Evolutionary conservation across 2,113 vertebrate species (phyloP), one percentile per base, ranked within the genome.

Genomic region (Buteo buteo): DNA sequence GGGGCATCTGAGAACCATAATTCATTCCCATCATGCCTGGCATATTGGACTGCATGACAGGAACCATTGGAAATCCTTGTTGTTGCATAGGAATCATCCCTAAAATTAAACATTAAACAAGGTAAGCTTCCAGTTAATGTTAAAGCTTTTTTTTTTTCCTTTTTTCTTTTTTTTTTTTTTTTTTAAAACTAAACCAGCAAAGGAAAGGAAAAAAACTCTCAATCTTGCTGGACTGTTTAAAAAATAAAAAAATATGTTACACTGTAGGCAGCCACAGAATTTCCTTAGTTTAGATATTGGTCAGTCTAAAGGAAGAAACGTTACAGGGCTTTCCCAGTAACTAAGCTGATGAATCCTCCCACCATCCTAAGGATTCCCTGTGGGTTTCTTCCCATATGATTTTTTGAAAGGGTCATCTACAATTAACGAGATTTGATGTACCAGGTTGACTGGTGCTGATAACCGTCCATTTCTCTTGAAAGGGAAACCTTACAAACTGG

Each of bases 21-120:
- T 99, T 99, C 98, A 99, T 99, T 82, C 99, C 99, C 98, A 99
- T 99, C 98, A 99, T 99, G 93, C 99, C 98, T 88, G 99, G 99
- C 98, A 99, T 99, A 77, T 99, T 99, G 72, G 99, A 98, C 94
- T 99, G 99, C 99, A 99, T 99, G 95, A 99, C 98, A 24, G 98
- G 98, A 90, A 99, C 98, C 98, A 99, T 98, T 7, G 99, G 98
- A 93, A 99, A 99, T 70, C 98, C 99, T 97, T 99, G 99, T 95
- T 98, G 98, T 10, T 98, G 98, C 96, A 99, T 98, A 21, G 99
- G 98, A 78, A 99, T 98, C 98, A 99, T 98, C 92, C 99, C 99
- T 99, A 91, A 38, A 97, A 62, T 4, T 62, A 97, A 91, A 97
- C 24, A 93, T 55, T 19, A 90, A 94, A 71, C 36, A 40, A 47